Evolutionary conservation across 2,888 invertebrate species (phyloP), one percentile per base, ranked within the genome.

Genomic region (Dusona sp.): DNA sequence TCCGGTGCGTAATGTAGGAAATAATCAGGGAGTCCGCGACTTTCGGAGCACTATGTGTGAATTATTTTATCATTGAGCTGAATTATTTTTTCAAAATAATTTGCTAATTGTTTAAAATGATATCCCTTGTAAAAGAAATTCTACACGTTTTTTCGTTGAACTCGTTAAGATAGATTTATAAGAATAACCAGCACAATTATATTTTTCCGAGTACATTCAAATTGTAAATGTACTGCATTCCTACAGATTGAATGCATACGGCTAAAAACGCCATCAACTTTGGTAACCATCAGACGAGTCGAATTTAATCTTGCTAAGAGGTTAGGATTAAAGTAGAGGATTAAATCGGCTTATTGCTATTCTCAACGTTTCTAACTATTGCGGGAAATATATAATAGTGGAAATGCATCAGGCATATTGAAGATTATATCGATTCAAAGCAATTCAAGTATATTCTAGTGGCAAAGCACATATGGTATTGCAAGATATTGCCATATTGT

Each of bases 311-410:
- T 61, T 16, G 29, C 61, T 61, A 29, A 61, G 25, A 61, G 29
- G 61, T 61, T 3, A 61, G 61, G 61, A 61, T 61, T 61, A 61
- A 61, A 29, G 29, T 16, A 29, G 61, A 61, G 61, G 61, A 61
- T 61, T 61, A 61, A 61, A 61, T 61, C 61, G 61, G 29, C 61
- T 61, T 29, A 61, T 29, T 29, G 29, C 29, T 16, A 29, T 61
- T 61, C 16, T 16, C 61, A 25, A 16, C 61, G 61, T 61, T n/a
- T 61, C 29, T 8, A 57, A 38, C 74, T 16, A 16, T 57, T 74
- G 57, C 11, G 61, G 25, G 61, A 16, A 61, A 57, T 57, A 36
- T 6, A 42, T 42, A n/a, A n/a, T 61, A 29, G 61, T 29, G 61
- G 29, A 29, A 61, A 61, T 11, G 11, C 16, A n/a, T n/a, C n/a